Base-by-base conservation (phyloP, 2,797 vertebrate species). In the Otolemur crassicaudatus region DNA sequence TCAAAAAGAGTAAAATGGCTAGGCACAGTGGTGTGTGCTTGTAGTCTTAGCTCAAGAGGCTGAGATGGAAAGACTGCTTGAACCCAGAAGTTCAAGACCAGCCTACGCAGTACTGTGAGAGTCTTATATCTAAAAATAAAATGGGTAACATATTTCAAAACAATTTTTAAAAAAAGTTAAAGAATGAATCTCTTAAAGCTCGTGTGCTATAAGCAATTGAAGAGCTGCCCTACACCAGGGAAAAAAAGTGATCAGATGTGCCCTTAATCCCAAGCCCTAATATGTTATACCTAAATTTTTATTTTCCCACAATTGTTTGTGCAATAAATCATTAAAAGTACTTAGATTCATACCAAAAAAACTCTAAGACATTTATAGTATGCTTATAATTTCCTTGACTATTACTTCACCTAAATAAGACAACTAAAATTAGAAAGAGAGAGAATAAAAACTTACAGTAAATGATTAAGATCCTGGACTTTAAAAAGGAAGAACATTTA, bases 361-460 rank as follows among this genome's bases (percentile, higher is more conserved):
- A 65, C 17, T 29, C 40, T 65, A 85, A 88, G 40, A 61, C 29
- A 76, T 82, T 82, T 95, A 93, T 81, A 84, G 90, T 67, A 89
- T 91, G 46, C 25, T 87, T 84, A 34, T 2, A 76, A 22, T 88
- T 95, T 93, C 80, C 60, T 80, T 75, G 37, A 79, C 43, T 81
- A 77, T 22, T 91, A 56, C 65, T 94, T 93, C 85, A 88, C 60
- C n/a, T 79, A 88, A 87, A 23, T 73, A 73, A 88, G 87, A 53
- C 63, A 96, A 75, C 58, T 80, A 93, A 91, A 94, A 91, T 79
- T 60, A 90, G 88, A 37, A 92, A 84, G 34, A 82, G 22, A 94
- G 60, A 80, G 11, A 70, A 27, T 58, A 46, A 95, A 90, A 96
- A 65, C 22, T 77, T 89, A 89, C 0, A 8, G 80, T 46, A 94